Evolutionary conservation across 1,140 invertebrate species (phyloP), one percentile per base, ranked within the genome.

Genomic region (Luehdorfia chinensis): DNA sequence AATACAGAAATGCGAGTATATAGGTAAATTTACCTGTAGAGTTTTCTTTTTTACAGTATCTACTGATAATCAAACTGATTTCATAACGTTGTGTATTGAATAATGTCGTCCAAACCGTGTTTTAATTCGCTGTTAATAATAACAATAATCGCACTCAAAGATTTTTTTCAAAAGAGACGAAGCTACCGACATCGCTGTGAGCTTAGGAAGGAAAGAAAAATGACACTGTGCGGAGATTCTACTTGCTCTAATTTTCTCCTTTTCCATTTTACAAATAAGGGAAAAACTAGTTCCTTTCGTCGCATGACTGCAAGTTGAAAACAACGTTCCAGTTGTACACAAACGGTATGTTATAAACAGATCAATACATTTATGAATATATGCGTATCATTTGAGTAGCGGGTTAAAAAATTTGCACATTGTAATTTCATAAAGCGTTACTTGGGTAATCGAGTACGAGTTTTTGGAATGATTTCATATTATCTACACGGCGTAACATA

Each of bases 401-500:
- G 6, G 19, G 19, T 21, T 15, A 25, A 41, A 27, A 14, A 43
- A 43, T 14, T 28, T 14, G 23, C 23, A 27, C 23, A 43, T 13
- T 16, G 25, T 15, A 41, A 14, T 8, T 25, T 25, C 11, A 23
- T 11, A 16, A 41, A 43, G 2, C n/a, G n/a, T n/a, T n/a, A n/a
- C n/a, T n/a, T 31, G 30, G 25, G 14, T 43, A 43, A n/a, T 23
- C 39, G 27, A 41, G 21, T n/a, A 27, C 36, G 14, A 30, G 14
- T 43, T 43, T 30, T 43, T 18, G n/a, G 0, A n/a, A 13, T 15
- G 9, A 25, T 39, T 41, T 41, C 37, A 30, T 28, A 27, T 28
- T 43, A 30, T 43, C 13, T 43, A 43, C 39, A 43, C 15, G 21
- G 23, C 23, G 25, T 11, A 43, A 43, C 27, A 28, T 15, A 43